phyloP scores from a whole-genome alignment of 2,797 vertebrate genomes.

The Emydoidea blandingii region DNA sequence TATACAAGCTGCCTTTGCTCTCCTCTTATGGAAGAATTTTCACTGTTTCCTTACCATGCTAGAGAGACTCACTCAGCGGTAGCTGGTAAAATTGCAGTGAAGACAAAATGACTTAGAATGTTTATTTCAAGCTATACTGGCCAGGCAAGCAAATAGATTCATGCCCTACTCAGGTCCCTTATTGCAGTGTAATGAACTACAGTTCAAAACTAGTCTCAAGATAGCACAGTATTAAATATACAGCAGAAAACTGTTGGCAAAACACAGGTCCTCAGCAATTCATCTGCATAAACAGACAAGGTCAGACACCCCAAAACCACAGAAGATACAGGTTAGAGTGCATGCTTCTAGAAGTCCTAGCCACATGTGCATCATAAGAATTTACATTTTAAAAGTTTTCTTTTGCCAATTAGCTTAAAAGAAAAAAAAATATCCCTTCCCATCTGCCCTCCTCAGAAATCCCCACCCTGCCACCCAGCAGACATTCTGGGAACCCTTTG shows the following conservation, averaged over 20 bases:
- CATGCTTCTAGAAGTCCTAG: background rate
- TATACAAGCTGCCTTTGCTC: background rate
- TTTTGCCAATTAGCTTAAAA: background rate
- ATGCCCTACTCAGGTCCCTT: background rate
- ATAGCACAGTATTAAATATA: background rate
- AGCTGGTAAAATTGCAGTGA: conserved; percentile 20
- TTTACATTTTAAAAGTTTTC: background rate
- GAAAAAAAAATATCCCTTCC: background rate
- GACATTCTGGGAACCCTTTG: background rate
- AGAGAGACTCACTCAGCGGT: rapidly evolving
- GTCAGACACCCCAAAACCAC: background rate
- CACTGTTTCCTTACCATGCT: background rate
- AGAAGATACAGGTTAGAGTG: background rate
- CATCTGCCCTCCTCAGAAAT: background rate
- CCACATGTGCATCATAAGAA: background rate
- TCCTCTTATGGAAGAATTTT: background rate
- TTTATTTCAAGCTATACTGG: background rate
- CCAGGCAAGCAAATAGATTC: background rate
- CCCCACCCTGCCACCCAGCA: background rate
- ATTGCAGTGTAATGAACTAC: background rate
- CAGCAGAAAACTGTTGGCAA: background rate
- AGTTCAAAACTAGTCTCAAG: background rate
- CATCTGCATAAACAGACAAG: background rate
- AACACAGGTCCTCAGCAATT: background rate
- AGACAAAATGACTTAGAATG: background rate